Conservation (phyloP, 2,888 invertebrate genomes). For the Drosophila mayaguana region DNA sequence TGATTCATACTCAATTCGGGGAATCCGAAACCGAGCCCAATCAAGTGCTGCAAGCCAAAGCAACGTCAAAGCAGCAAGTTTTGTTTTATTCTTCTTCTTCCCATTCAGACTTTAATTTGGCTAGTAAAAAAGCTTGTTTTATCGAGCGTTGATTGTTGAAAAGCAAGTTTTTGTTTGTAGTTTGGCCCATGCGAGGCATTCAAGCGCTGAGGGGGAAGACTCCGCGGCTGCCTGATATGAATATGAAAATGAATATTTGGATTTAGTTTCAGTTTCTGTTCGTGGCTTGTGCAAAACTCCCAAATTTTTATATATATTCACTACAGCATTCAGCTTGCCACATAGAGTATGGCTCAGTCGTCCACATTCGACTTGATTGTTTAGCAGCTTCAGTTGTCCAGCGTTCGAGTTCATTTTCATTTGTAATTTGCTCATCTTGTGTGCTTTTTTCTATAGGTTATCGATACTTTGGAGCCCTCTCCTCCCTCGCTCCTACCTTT, state of each 20-base stretch:
- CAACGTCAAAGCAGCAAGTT: constrained; percentile 56
- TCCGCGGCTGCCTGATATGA: not conserved
- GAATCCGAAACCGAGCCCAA: constrained; percentile 77
- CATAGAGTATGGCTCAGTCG: constrained; percentile 13
- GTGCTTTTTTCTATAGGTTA: constrained; percentile 33
- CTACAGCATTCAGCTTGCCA: not conserved
- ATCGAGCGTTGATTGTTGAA: constrained; percentile 12
- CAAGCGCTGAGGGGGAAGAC: not conserved
- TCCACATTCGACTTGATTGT: not conserved
- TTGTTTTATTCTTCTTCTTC: constrained; percentile 24
- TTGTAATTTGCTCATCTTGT: constrained; percentile 58
- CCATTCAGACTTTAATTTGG: constrained; percentile 12
- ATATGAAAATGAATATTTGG: not conserved
- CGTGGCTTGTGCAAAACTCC: not conserved
- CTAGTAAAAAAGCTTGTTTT: constrained; percentile 16
- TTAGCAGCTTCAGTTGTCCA: constrained; percentile 29
- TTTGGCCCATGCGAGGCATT: not conserved
- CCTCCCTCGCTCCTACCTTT: not conserved
- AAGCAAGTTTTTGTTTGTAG: constrained; percentile 1
- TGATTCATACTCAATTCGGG: constrained; percentile 81
- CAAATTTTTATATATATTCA: not conserved
- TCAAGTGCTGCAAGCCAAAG: constrained; percentile 58
- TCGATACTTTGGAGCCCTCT: constrained; percentile 45
- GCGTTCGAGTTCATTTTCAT: constrained; percentile 50
- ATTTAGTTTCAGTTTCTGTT: no score